Percentiles rank a stretch among this genome's conserved stretches.
Conservation (phyloP, 2,888 invertebrate genomes). For the Lasius platythorax region DNA sequence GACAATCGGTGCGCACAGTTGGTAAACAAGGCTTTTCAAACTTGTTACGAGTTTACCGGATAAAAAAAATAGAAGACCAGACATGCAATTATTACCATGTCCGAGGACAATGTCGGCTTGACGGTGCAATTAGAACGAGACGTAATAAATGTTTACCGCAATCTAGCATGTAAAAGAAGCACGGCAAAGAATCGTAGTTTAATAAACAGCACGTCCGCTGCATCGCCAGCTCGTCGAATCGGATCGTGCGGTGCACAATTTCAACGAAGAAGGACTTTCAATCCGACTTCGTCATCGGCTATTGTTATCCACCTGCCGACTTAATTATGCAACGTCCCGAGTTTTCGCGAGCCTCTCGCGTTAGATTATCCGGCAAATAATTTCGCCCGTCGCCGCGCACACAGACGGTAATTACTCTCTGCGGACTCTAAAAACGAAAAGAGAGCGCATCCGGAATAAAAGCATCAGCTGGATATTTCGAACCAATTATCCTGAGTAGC, state of each 20-base stretch:
- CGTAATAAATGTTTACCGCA: conserved; percentile 53
- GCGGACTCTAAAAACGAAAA: conserved; percentile 41
- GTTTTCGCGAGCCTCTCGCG: conserved; percentile 35
- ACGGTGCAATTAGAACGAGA: conserved; percentile 21
- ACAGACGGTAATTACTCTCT: conserved; percentile 42
- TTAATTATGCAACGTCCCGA: conserved; percentile 27
- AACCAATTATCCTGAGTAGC: conserved; percentile 53
- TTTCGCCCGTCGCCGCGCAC: conserved; percentile 32
- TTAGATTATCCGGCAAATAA: conserved; percentile 54
- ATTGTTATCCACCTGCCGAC: conserved; percentile 42
- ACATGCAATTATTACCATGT: conserved; percentile 27
- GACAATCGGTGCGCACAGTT: conserved; percentile 30
- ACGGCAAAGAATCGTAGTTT: conserved; percentile 10
- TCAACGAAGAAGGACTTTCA: not conserved
- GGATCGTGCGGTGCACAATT: not conserved
- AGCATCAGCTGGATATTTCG: conserved; percentile 49
- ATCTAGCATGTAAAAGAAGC: not conserved
- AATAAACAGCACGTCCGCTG: conserved; percentile 19
- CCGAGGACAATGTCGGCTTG: not conserved
- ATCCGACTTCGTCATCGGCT: conserved; percentile 1
- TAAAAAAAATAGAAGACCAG: not conserved
- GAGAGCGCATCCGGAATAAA: conserved; percentile 42
- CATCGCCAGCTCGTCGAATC: conserved; percentile 18
- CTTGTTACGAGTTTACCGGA: not conserved
- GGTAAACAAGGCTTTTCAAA: not conserved